Evolutionary conservation across 2,113 vertebrate species (phyloP).

Genomic region (Clarias magur): DNA sequence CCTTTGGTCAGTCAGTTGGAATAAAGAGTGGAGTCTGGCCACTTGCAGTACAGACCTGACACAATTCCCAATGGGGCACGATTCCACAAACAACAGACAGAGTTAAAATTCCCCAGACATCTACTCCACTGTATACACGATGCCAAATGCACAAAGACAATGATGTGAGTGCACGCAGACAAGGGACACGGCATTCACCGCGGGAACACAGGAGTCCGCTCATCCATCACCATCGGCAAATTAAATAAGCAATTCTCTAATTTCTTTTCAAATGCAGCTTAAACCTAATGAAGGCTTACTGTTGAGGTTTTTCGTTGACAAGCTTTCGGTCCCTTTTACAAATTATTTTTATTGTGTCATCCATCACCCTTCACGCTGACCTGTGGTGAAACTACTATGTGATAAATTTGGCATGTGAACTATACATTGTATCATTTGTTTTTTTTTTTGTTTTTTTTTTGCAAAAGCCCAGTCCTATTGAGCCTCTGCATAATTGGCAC

Average conservation of each 20-base stretch:
- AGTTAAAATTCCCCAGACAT: conserved; percentile 46
- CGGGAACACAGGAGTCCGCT: conserved; percentile 19
- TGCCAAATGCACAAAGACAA: conserved; percentile 39
- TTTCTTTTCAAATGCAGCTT: conserved; percentile 11
- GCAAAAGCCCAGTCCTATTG: conserved; percentile 65
- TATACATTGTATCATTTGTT: conserved; percentile 34
- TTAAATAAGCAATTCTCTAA: conserved; percentile 29
- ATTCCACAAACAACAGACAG: conserved; percentile 38
- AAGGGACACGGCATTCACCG: conserved; percentile 28
- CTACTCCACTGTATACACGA: conserved; percentile 18
- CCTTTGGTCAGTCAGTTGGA: conserved; percentile 18
- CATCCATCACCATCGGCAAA: conserved; percentile 41
- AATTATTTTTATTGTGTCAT: conserved; percentile 19
- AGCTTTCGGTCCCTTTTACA: neutral
- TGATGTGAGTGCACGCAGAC: conserved; percentile 33
- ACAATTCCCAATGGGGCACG: conserved; percentile 29
- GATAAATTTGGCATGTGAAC: conserved; percentile 44
- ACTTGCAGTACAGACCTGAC: conserved; percentile 26
- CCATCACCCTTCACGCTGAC: conserved; percentile 7
- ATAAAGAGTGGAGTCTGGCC: conserved; percentile 33
- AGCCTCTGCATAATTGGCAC: conserved; percentile 64
- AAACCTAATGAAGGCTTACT: neutral
- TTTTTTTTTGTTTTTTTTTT: neutral
- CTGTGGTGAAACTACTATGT: conserved; percentile 12
- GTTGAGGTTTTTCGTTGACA: neutral